These are phyloP conservation scores for Pangasius macronema DNA, from an alignment of 2,797 vertebrate species.

Conservation along the genomic window DNA sequence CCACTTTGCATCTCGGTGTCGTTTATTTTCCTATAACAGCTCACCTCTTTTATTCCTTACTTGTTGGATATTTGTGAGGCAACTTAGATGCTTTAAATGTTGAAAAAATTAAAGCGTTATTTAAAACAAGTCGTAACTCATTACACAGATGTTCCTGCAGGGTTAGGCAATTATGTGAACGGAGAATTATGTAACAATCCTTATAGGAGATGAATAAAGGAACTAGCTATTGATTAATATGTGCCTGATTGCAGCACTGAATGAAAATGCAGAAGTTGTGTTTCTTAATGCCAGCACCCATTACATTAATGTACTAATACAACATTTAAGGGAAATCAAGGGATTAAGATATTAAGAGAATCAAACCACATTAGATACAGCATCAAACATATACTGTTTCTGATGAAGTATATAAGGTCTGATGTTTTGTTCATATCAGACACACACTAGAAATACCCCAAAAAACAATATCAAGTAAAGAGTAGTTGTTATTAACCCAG, in stretches of 20 bases:
- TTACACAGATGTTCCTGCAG: neutral
- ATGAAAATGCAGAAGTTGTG: conserved; percentile 17
- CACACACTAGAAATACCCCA: neutral
- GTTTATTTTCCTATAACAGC: neutral
- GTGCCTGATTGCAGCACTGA: conserved; percentile 13
- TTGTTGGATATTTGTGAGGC: neutral
- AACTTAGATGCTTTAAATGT: neutral
- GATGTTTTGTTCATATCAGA: neutral
- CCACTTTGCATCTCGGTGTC: too few species aligned
- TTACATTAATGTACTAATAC: neutral
- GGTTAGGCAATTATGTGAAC: neutral
- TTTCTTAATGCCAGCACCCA: neutral
- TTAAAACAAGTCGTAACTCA: neutral
- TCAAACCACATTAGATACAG: neutral
- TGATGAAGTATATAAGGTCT: neutral
- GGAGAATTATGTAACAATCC: neutral
- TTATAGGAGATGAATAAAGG: neutral
- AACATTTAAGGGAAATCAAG: neutral
- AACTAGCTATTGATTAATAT: conserved; percentile 27
- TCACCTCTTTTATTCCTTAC: neutral
- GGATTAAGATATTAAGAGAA: neutral
- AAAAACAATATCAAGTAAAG: neutral
- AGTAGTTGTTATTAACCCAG: neutral
- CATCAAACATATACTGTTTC: neutral
- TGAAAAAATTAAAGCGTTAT: neutral